A percentile compares a stretch with the other conserved stretches of the same genome.
These are phyloP conservation scores for Tadarida brasiliensis DNA, from an alignment of 2,797 vertebrate species.

Conservation along the genomic window DNA sequence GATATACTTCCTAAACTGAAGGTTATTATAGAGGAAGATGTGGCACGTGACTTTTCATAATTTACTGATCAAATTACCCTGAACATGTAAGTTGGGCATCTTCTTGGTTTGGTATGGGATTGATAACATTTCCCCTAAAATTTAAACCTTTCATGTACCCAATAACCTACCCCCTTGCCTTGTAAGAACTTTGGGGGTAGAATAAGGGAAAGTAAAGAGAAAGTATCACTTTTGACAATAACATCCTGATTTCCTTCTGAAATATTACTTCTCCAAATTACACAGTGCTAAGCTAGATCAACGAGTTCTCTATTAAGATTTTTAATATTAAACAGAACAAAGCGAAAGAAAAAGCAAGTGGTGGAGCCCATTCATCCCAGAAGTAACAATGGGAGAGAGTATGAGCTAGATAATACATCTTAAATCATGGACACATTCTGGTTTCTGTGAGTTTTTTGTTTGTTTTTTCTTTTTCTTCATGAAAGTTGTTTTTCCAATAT, in stretches of 20 bases:
- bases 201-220: background rate
- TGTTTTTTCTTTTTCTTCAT: background rate
- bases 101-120: background rate
- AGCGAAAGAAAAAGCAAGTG: background rate
- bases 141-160: background rate
- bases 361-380: background rate
- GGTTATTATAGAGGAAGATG: background rate
- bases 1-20: background rate
- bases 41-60: background rate
- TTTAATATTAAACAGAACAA: background rate
- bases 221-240: background rate
- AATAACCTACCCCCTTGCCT: background rate
- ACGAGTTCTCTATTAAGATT: background rate
- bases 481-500: background rate
- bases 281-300: background rate
- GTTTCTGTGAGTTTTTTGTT: background rate
- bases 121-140: background rate
- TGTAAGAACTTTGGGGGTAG: background rate
- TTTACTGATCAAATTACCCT: constrained; percentile 12
- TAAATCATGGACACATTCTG: background rate
- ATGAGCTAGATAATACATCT: background rate
- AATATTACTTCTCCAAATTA: constrained; percentile 13
- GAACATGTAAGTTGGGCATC: background rate
- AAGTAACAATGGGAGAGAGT: background rate
- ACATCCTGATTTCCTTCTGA: background rate